A percentile compares a stretch with the other conserved stretches of the same genome.
phyloP scores from a whole-genome alignment of 2,888 invertebrate genomes.

The Platycnemis pennipes region DNA sequence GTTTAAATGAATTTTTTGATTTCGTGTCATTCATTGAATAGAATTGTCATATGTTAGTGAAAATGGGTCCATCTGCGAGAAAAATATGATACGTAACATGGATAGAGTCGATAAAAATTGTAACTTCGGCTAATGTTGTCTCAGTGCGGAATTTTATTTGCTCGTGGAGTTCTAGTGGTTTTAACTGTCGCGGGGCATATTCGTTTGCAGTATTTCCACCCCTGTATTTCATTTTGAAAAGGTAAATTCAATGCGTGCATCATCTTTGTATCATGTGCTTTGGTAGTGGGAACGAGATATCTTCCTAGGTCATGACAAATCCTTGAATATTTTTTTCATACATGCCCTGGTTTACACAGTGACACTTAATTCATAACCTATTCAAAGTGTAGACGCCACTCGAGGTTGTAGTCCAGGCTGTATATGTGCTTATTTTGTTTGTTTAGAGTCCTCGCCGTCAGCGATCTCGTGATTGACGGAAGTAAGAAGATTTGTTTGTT shows the following conservation, averaged over 20 bases:
- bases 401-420: background rate
- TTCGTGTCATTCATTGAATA: background rate
- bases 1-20: background rate
- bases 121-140: conserved; percentile 1
- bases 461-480: background rate
- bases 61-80: background rate
- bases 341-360: background rate
- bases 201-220: background rate
- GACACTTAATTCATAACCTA: background rate
- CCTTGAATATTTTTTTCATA: background rate
- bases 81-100: background rate
- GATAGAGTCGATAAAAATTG: background rate
- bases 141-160: background rate
- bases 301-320: background rate
- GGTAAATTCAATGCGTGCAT: background rate
- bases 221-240: background rate
- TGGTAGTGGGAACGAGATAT: no score
- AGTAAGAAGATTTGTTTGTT: background rate
- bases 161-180: background rate
- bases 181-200: background rate
- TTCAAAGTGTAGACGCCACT: background rate
- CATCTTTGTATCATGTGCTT: no score
- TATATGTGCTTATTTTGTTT: background rate
- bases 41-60: background rate
- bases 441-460: background rate